A percentile compares a stretch with the other conserved stretches of the same genome.
Conservation (phyloP, 2,113 vertebrate genomes). For the Cryptomyrus ogoouensis region DNA sequence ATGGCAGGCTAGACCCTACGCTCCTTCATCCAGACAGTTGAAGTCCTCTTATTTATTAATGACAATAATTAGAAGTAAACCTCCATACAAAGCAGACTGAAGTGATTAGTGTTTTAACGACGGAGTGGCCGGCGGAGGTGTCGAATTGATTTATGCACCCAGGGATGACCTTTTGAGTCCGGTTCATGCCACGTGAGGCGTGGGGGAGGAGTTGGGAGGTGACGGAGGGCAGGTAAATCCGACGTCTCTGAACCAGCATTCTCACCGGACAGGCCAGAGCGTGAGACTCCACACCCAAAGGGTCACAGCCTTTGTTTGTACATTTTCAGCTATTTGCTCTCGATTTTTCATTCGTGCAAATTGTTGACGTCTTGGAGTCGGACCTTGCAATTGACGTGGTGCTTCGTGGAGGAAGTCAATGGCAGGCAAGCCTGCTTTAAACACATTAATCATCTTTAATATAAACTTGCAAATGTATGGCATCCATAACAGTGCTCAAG, state of each 20-base stretch:
- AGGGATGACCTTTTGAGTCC: constrained; percentile 64
- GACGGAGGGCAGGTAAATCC: constrained; percentile 40
- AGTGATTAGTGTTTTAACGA: constrained; percentile 67
- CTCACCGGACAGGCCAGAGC: background rate
- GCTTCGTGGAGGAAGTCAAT: background rate
- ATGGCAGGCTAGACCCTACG: constrained; percentile 48
- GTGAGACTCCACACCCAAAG: background rate
- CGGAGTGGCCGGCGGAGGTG: constrained; percentile 52
- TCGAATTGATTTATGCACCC: constrained; percentile 63
- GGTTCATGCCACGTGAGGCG: constrained; percentile 49
- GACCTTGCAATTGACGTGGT: background rate
- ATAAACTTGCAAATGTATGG: background rate
- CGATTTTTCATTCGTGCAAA: background rate
- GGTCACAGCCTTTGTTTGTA: background rate
- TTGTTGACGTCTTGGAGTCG: background rate
- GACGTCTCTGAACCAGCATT: background rate
- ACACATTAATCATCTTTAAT: constrained; percentile 10
- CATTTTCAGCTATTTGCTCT: background rate
- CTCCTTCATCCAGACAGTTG: constrained; percentile 44
- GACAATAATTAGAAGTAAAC: constrained; percentile 66
- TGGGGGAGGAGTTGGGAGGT: constrained; percentile 40
- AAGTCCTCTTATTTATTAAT: constrained; percentile 60
- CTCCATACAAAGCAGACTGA: constrained; percentile 53
- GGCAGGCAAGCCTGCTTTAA: background rate
- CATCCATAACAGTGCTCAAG: background rate